Evolutionary conservation across 2,888 invertebrate genomes (phyloP), one percentile per base, ranked within the genome.

Genomic region (Charanyca ferruginea): DNA sequence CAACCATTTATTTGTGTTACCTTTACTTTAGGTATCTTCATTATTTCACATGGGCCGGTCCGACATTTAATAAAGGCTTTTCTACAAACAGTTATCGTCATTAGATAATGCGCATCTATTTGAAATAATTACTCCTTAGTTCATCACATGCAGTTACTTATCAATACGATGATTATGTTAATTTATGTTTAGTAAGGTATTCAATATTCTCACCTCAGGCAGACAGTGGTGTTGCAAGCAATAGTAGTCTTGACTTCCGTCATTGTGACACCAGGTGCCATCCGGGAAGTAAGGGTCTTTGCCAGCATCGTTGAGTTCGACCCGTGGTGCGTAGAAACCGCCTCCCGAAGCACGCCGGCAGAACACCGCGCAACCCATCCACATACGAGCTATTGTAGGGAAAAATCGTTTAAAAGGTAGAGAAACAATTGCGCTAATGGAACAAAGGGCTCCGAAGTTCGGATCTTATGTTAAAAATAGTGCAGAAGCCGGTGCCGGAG

Each of bases 281-380:
- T 98, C 98, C 0, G 98, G 98, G 86, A 98, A 97, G 90, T 97
- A 97, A 0, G 97, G 97, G 83, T 97, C 96, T 38, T 97, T 92
- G 8, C 97, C 97, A 42, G 97, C 95, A 88, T 97, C 97, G 87
- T 98, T 97, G 57, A 98, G 95, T 90, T 98, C 97, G 16, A 97
- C 95, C 6, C 97, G 96, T 1, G 98, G 98, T 25, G 98, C 97
- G 90, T 98, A 98, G 91, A 96, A 98, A 8, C 96, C 96, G 1
- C 96, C 96, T 28, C 96, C 96, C 66, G 96, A 96, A 52, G 95
- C 96, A 32, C 97, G 96, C 38, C 96, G 96, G 87, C 98, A 98
- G 91, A 97, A 98, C 83, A 98, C 96, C 22, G 98, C 97, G 87
- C 98, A 98, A 0, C 97, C 97, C 96, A 97, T 97, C 98, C 98